These are phyloP conservation scores for Sisyra nigra DNA, from an alignment of 2,888 invertebrate species.

Conservation along the genomic window DNA sequence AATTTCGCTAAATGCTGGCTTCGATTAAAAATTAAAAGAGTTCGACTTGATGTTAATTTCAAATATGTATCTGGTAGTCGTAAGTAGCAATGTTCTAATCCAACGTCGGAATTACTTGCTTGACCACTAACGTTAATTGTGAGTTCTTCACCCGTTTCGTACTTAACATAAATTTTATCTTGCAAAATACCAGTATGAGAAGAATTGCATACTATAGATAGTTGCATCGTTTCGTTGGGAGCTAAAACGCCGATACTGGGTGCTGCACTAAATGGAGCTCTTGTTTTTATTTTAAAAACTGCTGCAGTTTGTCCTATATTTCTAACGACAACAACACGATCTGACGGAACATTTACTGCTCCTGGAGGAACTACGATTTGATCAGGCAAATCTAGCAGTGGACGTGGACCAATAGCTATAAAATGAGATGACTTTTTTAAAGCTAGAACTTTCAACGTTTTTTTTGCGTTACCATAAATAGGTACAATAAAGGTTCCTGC, in stretches of 20 bases:
- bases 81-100: slow-evolving; percentile 32
- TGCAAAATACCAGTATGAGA: slow-evolving; percentile 27
- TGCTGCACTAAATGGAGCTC: slow-evolving; percentile 32
- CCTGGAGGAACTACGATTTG: slow-evolving; percentile 30
- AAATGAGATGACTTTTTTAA: not conserved
- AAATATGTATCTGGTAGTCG: slow-evolving; percentile 40
- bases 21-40: slow-evolving; percentile 32
- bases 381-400: slow-evolving; percentile 42
- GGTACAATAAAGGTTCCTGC: slow-evolving; percentile 35
- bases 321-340: slow-evolving; percentile 32
- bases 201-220: slow-evolving; percentile 35
- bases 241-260: slow-evolving; percentile 34
- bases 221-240: slow-evolving; percentile 30
- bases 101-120: slow-evolving; percentile 31
- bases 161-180: slow-evolving; percentile 23
- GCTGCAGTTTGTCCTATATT: slow-evolving; percentile 36
- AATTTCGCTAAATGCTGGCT: slow-evolving; percentile 35
- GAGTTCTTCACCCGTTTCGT: slow-evolving; percentile 35
- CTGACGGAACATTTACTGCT: slow-evolving; percentile 33
- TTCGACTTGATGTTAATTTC: slow-evolving; percentile 34
- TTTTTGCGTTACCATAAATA: slow-evolving; percentile 33
- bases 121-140: slow-evolving; percentile 27
- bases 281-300: slow-evolving; percentile 28
- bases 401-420: slow-evolving; percentile 36
- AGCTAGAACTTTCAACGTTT: not conserved